Evolutionary conservation across 2,113 vertebrate species (phyloP).

Genomic region (Boleophthalmus pectinirostris): DNA sequence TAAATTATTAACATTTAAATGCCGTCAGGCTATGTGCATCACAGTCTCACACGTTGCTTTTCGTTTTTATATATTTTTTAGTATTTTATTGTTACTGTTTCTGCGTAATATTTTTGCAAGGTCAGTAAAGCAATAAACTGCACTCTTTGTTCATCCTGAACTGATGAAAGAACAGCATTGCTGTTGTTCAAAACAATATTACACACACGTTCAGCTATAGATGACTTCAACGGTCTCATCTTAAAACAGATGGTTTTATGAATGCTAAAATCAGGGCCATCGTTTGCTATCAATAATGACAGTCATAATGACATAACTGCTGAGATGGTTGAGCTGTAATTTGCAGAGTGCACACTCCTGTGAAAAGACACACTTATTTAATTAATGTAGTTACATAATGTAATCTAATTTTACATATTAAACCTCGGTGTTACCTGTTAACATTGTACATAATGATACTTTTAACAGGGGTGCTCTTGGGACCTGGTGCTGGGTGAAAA

Average conservation of each 20-base stretch:
- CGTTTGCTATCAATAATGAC: background rate
- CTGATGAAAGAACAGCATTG: no score
- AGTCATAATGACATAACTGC: conserved; percentile 46
- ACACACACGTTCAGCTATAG: no score
- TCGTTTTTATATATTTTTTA: no score
- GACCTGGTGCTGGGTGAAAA: conserved; percentile 77
- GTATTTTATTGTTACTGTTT: no score
- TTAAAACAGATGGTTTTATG: background rate
- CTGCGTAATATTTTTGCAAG: no score
- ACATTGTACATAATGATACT: conserved; percentile 82
- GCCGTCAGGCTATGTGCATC: no score
- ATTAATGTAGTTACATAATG: background rate
- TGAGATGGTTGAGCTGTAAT: conserved; percentile 51
- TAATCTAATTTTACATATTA: background rate
- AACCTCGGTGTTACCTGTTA: conserved; percentile 68
- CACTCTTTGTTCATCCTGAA: no score
- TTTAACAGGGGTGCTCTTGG: conserved; percentile 79
- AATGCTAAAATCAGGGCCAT: background rate
- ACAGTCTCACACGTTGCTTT: no score
- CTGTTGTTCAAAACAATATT: no score
- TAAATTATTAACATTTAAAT: no score
- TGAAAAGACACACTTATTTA: conserved; percentile 15
- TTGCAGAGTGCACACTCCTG: conserved; percentile 61
- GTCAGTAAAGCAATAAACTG: no score
- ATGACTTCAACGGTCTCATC: background rate